Percentiles rank a stretch among this genome's conserved stretches.
These are phyloP conservation scores for Eupithecia exiguata DNA, from an alignment of 2,888 invertebrate genomes.

Conservation along the genomic window DNA sequence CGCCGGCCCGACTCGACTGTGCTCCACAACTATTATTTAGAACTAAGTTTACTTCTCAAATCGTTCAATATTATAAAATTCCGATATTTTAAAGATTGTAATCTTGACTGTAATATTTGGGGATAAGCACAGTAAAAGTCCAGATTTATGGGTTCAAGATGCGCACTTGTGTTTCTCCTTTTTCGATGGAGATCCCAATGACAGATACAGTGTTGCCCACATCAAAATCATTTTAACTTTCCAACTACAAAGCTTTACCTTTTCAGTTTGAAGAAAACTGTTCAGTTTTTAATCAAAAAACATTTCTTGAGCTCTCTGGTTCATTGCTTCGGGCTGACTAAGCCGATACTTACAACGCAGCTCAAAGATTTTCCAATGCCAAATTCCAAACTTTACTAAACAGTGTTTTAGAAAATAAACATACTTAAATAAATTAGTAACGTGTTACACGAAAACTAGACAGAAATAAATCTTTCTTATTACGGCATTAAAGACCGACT, in stretches of 20 bases:
- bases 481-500: slow-evolving; percentile 21
- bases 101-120: too few species aligned
- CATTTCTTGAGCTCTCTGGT: slow-evolving; percentile 16
- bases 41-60: too few species aligned
- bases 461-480: slow-evolving; percentile 25
- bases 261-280: not conserved
- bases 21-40: not conserved
- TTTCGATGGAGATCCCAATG: too few species aligned
- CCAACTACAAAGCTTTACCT: not conserved
- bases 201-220: too few species aligned
- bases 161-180: too few species aligned
- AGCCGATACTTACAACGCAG: not conserved
- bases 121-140: too few species aligned
- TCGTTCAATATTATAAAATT: not conserved
- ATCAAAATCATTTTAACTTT: not conserved
- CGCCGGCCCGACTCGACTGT: slow-evolving; percentile 26
- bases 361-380: not conserved
- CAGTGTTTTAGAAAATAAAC: not conserved
- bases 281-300: not conserved
- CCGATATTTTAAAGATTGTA: not conserved
- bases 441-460: slow-evolving; percentile 4
- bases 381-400: not conserved
- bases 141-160: too few species aligned
- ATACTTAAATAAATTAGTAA: not conserved
- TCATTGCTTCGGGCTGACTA: slow-evolving; percentile 6